Evolutionary conservation across 1,140 invertebrate genomes (phyloP), one percentile per base, ranked within the genome.

Genomic region (Panagrolaimus sp.): DNA sequence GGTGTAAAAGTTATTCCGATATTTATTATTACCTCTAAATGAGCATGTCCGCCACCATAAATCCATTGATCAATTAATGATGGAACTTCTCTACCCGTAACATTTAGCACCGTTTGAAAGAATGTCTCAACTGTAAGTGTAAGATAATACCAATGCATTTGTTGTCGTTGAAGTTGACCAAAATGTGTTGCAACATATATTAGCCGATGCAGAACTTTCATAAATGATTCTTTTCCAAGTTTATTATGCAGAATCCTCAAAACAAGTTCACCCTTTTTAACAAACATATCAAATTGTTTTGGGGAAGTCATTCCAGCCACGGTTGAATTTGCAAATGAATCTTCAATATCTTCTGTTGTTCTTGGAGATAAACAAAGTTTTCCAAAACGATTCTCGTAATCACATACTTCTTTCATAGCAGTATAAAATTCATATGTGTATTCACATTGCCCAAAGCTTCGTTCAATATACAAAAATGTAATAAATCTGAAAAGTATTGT

Each of bases 1-100:
- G 47, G 1, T 58, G 7, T 38, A 32, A 28, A 24, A 21, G 26
- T 12, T 32, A 8, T 28, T 24, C 76, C 76, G 47, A 45, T 12
- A 24, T 43, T 26, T 7, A n/a, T 9, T 43, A 63, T 89, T 93
- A 96, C 88, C 78, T 90, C 89, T 83, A 96, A 96, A 85, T 93
- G 92, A 7, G 92, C 93, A 85, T 96, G 93, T 0, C 94, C 94
- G 15, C 92, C 93, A 47, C 91, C 91, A 83, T 86, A 85, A 17
- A 98, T 94, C 94, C 95, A 98, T 80, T 96, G 92, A 78, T 98
- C 93, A 76, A 98, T 90, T 83, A 98, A 98, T 8, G 95, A 92
- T 0, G 90, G 90, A 89, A 98, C 94, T 84, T 98, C 94, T 86
- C 98, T 98, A 1, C 95, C 96, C 2, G 95, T 83, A 7, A 82